Conservation (phyloP, 1,140 invertebrate species). For the Lepidurus arcticus region DNA sequence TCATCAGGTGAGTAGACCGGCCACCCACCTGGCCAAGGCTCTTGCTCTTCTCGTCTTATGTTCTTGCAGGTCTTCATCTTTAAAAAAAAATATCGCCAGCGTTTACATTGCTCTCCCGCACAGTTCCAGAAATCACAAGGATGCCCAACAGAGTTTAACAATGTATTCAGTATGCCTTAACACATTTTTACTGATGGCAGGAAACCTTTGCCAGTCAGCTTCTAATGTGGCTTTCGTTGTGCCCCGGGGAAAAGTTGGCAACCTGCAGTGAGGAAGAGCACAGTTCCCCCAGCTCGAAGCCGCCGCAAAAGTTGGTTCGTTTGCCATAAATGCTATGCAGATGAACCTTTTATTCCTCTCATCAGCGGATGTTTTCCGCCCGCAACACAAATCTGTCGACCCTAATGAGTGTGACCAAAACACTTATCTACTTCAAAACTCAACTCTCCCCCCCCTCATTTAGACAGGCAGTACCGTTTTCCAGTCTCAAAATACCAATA, state of each 20-base stretch:
- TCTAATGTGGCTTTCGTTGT: background rate
- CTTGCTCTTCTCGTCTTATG: slow-evolving; percentile 3
- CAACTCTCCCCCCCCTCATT: background rate
- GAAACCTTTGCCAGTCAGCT: background rate
- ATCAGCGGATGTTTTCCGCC: slow-evolving; percentile 14
- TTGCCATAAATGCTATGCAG: slow-evolving; percentile 1
- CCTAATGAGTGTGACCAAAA: slow-evolving; percentile 18
- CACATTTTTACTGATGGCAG: background rate
- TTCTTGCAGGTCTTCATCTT: slow-evolving; percentile 5
- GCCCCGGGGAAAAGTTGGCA: background rate
- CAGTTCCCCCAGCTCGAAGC: background rate
- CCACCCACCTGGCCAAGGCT: slow-evolving; percentile 12
- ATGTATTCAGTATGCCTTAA: background rate
- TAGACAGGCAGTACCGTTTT: background rate
- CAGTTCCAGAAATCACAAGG: background rate
- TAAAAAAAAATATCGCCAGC: background rate
- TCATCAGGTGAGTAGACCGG: slow-evolving; percentile 8
- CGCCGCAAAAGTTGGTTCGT: background rate
- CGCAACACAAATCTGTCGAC: slow-evolving; percentile 13
- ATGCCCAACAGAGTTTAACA: background rate
- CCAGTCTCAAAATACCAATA: no score
- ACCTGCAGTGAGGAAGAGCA: background rate
- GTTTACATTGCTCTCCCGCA: background rate
- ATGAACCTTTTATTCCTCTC: slow-evolving; percentile 12
- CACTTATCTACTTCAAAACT: background rate